Evolutionary conservation across 1,140 invertebrate species (phyloP), one percentile per base, ranked within the genome.

Genomic region (Pseudomyrmex flavicornis): DNA sequence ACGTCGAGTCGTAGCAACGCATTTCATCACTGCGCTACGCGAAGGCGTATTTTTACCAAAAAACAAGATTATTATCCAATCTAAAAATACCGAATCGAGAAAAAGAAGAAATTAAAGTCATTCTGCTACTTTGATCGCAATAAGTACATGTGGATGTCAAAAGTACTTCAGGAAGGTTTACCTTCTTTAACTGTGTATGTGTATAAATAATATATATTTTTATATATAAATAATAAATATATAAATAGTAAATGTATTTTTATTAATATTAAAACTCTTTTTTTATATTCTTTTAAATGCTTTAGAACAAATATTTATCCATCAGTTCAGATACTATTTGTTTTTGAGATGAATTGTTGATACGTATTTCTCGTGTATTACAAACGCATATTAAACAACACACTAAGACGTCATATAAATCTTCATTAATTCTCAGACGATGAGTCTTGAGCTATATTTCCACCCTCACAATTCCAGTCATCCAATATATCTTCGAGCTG

Each of bases 401-500:
- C 5, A 35, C 5, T 62, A 17, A 10, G 46, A 82, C 22, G 48
- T 52, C 63, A 56, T 26, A 61, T 87, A 86, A 89, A 89, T 88
- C 76, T 73, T 1, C 50, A 66, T 79, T 86, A 85, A 88, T 90
- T 85, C 73, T 74, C 76, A 82, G 76, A 84, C 79, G 72, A 62
- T 63, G 8, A 83, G 44, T 3, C 15, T n/a, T 56, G 56, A 61
- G 54, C n/a, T 80, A 17, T n/a, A 9, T 48, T 73, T 72, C 76
- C 44, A 63, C 44, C 69, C 35, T 5, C 50, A 52, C 50, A 52
- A 26, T 26, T 61, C 54, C 58, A 10, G 76, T 26, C 63, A 46
- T 68, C 17, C 77, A 68, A 15, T 20, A 35, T 68, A 77, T 66
- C 74, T 56, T 76, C 50, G 17, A 1, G 35, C 12, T 4, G 7